Conservation (phyloP, 1,140 invertebrate genomes). For the Metopolophium dirhodum region DNA sequence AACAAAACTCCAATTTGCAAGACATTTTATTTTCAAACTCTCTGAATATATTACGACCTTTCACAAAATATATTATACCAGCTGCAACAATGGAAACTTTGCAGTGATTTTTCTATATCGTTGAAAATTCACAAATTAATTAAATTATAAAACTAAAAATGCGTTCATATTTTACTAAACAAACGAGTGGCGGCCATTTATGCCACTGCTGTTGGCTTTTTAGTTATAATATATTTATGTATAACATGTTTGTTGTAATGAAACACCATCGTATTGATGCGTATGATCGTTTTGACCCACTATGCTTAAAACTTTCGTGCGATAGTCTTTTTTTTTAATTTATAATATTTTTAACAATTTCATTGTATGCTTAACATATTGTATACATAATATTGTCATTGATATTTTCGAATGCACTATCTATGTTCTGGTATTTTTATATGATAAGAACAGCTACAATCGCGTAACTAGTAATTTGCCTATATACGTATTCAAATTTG, state of each 20-base stretch:
- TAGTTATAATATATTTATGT: background rate
- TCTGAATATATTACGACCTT: background rate
- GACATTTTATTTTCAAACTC: background rate
- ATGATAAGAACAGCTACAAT: background rate
- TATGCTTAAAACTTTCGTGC: background rate
- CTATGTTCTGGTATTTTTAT: background rate
- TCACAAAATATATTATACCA: background rate
- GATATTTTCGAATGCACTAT: background rate
- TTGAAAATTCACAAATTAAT: constrained; percentile 1
- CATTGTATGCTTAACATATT: background rate
- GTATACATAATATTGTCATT: background rate
- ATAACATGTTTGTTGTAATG: background rate
- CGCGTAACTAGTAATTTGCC: background rate
- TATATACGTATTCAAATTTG: background rate
- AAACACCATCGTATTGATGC: background rate
- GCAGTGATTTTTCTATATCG: background rate
- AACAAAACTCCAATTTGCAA: background rate
- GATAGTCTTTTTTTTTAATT: background rate
- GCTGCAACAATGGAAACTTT: constrained; percentile 18
- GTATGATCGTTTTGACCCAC: background rate
- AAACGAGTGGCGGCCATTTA: background rate
- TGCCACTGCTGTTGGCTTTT: background rate
- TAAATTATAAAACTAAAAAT: background rate
- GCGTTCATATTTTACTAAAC: constrained; percentile 2
- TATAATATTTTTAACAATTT: background rate